phyloP scores from a whole-genome alignment of 1,140 invertebrate species.

The Leptopilina boulardi region DNA sequence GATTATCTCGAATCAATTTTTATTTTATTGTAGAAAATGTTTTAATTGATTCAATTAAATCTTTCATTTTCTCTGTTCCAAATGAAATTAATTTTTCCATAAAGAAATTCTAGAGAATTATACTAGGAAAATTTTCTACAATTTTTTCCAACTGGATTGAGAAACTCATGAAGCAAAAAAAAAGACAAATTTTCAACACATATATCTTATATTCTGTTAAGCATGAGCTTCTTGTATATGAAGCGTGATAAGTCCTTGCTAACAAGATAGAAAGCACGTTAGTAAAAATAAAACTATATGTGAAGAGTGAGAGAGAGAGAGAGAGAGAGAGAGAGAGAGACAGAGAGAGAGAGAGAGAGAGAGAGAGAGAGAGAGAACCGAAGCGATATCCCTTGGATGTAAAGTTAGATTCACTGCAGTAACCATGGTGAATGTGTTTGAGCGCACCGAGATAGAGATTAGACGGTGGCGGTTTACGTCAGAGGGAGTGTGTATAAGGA shows the following conservation, averaged over 20 bases:
- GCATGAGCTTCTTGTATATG: not conserved
- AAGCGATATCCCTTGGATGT: constrained; percentile 14
- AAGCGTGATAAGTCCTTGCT: constrained; percentile 16
- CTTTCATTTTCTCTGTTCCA: too few relatives aligned
- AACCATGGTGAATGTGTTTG: constrained; percentile 3
- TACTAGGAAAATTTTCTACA: too few relatives aligned
- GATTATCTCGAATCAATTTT: too few relatives aligned
- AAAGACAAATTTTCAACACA: not conserved
- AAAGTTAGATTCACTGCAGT: constrained; percentile 10
- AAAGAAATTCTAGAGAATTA: too few relatives aligned
- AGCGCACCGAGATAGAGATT: constrained; percentile 35
- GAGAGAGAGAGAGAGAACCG: not conserved
- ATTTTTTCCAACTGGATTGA: not conserved
- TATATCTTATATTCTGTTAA: not conserved
- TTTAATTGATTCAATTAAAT: too few relatives aligned
- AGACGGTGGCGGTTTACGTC: constrained; percentile 29
- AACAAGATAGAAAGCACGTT: constrained; percentile 27
- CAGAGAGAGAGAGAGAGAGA: too few relatives aligned
- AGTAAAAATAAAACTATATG: constrained; percentile 23
- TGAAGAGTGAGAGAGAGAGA: too few relatives aligned
- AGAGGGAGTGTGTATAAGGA: constrained; percentile 45
- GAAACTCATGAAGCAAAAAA: not conserved
- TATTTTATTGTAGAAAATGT: too few relatives aligned
- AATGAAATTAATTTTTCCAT: too few relatives aligned
- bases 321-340: too few relatives aligned